These are phyloP conservation scores for Thecophora atra DNA, from an alignment of 2,888 invertebrate genomes.

Conservation along the genomic window DNA sequence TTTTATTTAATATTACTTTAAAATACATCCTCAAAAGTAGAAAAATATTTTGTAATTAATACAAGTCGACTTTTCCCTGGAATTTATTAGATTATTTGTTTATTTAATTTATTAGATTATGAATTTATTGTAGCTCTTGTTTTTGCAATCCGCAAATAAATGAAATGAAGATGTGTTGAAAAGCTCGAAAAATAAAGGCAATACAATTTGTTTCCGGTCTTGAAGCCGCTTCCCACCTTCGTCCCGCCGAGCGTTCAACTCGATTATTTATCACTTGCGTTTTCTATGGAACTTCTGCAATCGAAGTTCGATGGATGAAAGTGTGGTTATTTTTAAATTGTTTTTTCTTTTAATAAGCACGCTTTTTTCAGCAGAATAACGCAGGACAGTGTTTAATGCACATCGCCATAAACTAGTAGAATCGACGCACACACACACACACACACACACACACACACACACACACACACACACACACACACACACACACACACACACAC, in stretches of 20 bases:
- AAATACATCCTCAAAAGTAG: no score
- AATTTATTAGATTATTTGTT: no score
- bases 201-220: neutral
- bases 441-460: neutral
- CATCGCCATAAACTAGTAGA: no score
- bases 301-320: constrained; percentile 9
- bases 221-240: neutral
- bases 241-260: constrained; percentile 1
- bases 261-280: constrained; percentile 37
- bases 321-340: constrained; percentile 26
- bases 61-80: no score
- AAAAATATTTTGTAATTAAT: no score
- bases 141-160: no score
- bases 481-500: neutral
- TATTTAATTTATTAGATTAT: no score
- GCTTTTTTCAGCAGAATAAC: no score
- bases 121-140: no score
- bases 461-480: no score
- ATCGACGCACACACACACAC: neutral
- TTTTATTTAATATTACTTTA: no score
- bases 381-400: no score
- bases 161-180: neutral
- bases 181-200: neutral
- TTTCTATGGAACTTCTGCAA: constrained; percentile 22
- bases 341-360: neutral